Evolutionary conservation across 2,888 invertebrate species (phyloP), one percentile per base, ranked within the genome.

Genomic region (Lepidochrysops patricia): DNA sequence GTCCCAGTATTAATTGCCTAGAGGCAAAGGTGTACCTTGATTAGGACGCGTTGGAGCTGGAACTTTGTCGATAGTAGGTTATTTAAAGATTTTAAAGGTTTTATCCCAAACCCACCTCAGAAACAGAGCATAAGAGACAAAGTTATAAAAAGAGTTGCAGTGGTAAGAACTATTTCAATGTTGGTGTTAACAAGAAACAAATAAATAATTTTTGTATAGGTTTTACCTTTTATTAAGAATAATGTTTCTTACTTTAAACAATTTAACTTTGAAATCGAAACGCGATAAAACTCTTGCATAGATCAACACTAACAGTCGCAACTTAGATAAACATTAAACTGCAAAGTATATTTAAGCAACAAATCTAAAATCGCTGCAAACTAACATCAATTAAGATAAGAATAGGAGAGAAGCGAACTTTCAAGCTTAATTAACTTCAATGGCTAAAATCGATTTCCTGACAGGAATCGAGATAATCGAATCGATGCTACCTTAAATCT

Each of bases 381-480:
- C 60, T 62, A 66, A 66, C 63, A 64, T 64, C 66, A 62, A 66
- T 68, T 65, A 64, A 67, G 66, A 67, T 68, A 65, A 65, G 62
- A 64, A 64, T 61, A 64, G 62, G 52, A 57, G 48, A 62, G 63
- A 60, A 62, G 57, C 58, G 57, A 67, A 68, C 64, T 67, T 68
- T 62, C 61, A 65, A 66, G 64, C 63, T 69, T 68, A 70, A 70
- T 70, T 70, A 69, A 68, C 67, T 68, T 65, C 63, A 66, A 69
- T 67, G 65, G 66, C 64, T 66, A 64, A 66, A 69, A 70, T 67
- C 70, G 70, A 69, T 70, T 68, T 65, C 64, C 64, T 61, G 66
- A 66, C 66, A 63, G 61, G 68, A 68, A 65, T 67, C 68, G 62
- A 66, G 68, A 66, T 71, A 68, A 62, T 61, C 61, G 58, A 65